Evolutionary conservation across 2,797 vertebrate species (phyloP).

Genomic region (Astyanax mexicanus): DNA sequence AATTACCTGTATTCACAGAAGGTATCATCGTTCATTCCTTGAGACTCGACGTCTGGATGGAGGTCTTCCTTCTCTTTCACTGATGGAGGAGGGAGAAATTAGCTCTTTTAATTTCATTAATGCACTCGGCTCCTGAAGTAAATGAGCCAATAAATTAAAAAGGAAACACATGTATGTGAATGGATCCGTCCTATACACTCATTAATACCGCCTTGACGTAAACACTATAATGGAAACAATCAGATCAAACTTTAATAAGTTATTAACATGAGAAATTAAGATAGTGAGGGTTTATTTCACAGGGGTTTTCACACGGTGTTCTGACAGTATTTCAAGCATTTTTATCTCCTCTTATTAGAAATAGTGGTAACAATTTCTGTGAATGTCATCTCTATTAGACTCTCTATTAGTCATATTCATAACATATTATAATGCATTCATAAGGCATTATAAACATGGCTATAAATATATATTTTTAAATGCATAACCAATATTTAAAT

Average conservation of each 20-base stretch:
- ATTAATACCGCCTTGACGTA: not conserved
- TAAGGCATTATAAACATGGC: too few relatives aligned
- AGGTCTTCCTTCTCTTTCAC: conserved; percentile 99
- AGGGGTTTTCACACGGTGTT: not conserved
- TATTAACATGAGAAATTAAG: conserved; percentile 1
- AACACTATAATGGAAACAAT: conserved; percentile 2
- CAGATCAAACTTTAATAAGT: not conserved
- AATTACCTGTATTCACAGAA: conserved; percentile 98
- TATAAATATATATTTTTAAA: too few relatives aligned
- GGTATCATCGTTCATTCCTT: conserved; percentile 96
- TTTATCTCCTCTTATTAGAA: not conserved
- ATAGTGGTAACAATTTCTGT: too few relatives aligned
- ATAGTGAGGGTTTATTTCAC: not conserved
- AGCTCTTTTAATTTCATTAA: conserved; percentile 26
- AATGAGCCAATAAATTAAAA: conserved; percentile 45
- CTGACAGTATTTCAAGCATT: not conserved
- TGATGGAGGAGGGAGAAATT: conserved; percentile 67
- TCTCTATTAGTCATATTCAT: too few relatives aligned
- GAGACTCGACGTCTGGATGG: conserved; percentile 93
- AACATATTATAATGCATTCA: too few relatives aligned
- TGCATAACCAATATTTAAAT: too few relatives aligned
- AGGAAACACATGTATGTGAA: conserved; percentile 12
- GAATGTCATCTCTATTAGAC: too few relatives aligned
- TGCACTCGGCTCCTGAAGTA: conserved; percentile 15
- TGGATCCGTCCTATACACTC: conserved; percentile 18